phyloP scores from a whole-genome alignment of 2,888 invertebrate genomes.

The Iphiclides podalirius region DNA sequence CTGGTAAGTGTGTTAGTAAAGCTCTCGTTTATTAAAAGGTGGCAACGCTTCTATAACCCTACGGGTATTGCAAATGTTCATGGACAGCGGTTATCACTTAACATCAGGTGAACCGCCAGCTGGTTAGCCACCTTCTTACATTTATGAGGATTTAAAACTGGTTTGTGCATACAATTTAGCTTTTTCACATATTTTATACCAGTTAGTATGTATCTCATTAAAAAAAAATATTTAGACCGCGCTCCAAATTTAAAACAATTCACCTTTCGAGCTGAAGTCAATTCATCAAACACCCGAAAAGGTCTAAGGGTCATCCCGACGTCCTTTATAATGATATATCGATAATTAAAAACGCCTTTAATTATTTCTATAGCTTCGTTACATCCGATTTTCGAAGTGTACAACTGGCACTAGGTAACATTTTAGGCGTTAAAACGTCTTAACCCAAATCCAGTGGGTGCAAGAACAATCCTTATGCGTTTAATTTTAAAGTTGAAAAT shows the following conservation, averaged over 20 bases:
- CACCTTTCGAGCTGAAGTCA: slow-evolving; percentile 1
- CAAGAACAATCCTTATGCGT: background rate
- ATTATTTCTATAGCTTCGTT: slow-evolving; percentile 20
- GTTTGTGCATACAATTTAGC: too few relatives aligned
- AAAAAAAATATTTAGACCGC: too few relatives aligned
- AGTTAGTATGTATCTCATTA: too few relatives aligned
- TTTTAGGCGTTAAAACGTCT: background rate
- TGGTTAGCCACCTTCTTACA: too few relatives aligned
- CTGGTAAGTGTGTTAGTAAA: too few relatives aligned
- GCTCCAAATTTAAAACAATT: background rate
- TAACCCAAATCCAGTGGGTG: background rate
- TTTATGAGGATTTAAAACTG: too few relatives aligned
- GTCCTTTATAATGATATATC: slow-evolving; percentile 17
- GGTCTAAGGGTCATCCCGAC: slow-evolving; percentile 5
- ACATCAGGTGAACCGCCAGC: too few relatives aligned
- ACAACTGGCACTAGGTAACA: slow-evolving; percentile 13
- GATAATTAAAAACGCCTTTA: slow-evolving; percentile 23
- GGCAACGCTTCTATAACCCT: too few relatives aligned
- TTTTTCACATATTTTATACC: too few relatives aligned
- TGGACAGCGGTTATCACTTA: too few relatives aligned
- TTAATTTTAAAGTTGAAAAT: background rate
- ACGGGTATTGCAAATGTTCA: too few relatives aligned
- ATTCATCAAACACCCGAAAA: slow-evolving; percentile 11
- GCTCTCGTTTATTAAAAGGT: too few relatives aligned
- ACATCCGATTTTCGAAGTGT: slow-evolving; percentile 22